These are phyloP conservation scores for Dicycla oo DNA, from an alignment of 2,888 invertebrate genomes.

Conservation along the genomic window DNA sequence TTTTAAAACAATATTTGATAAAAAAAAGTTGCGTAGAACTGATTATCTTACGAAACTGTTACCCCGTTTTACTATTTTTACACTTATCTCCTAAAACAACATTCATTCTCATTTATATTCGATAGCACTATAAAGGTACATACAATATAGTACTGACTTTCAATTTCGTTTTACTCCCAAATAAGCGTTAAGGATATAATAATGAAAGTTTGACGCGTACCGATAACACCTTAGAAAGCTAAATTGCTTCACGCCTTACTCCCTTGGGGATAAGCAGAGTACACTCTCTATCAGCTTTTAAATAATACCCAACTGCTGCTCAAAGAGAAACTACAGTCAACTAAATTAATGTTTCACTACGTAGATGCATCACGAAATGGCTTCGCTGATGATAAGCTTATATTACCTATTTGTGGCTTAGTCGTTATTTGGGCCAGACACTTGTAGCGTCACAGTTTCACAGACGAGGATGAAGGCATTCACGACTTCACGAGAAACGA, in stretches of 20 bases:
- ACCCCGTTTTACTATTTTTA: not conserved
- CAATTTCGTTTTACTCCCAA: not conserved
- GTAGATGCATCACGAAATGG: not conserved
- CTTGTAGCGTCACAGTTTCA: conserved; percentile 8
- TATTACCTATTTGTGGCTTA: not conserved
- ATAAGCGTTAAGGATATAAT: conserved; percentile 12
- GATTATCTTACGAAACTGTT: not conserved
- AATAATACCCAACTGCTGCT: not conserved
- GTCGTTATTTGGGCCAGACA: not conserved
- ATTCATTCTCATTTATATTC: too few species aligned
- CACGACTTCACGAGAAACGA: not conserved
- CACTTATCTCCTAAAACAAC: not conserved
- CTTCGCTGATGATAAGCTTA: not conserved
- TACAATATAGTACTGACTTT: not conserved
- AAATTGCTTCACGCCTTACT: not conserved
- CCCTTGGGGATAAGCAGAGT: not conserved
- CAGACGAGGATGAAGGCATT: not conserved
- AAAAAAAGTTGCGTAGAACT: not conserved
- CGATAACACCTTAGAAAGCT: conserved; percentile 25
- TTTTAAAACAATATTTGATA: not conserved
- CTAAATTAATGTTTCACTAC: not conserved
- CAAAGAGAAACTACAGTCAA: not conserved
- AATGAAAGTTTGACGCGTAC: conserved; percentile 20
- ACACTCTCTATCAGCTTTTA: not conserved
- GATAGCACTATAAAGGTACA: not conserved